Conservation (phyloP, 2,797 vertebrate genomes). For the Holocentrus rufus region DNA sequence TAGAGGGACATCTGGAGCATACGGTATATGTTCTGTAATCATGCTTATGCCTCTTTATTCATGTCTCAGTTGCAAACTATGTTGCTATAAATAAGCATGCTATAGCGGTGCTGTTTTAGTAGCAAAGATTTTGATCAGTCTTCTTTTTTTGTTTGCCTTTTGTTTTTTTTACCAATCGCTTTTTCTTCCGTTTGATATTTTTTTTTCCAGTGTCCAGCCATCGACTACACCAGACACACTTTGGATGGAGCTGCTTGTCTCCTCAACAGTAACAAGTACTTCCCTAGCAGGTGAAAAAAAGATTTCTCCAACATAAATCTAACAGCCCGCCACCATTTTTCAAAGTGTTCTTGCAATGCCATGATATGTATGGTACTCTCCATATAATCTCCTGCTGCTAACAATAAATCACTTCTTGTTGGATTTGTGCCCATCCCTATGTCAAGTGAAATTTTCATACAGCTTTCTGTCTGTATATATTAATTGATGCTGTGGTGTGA, state of each 20-base stretch:
- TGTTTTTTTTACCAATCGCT: neutral
- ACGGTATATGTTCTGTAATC: neutral
- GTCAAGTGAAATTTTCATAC: neutral
- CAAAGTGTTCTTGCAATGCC: neutral
- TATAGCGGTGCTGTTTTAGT: neutral
- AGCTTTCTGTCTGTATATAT: neutral
- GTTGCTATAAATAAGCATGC: neutral
- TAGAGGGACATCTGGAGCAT: too few species aligned
- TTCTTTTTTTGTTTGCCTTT: too few species aligned
- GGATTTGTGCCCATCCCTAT: neutral
- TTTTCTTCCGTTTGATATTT: neutral
- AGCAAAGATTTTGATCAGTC: neutral
- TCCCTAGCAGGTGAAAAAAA: conserved; percentile 87
- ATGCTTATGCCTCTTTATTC: neutral
- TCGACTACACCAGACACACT: conserved; percentile 92
- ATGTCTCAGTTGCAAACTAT: neutral
- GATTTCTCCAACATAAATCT: too few species aligned
- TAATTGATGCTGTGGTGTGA: too few species aligned
- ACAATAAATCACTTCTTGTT: too few species aligned
- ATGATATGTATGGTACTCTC: neutral
- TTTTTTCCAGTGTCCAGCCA: conserved; percentile 86
- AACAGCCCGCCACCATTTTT: conserved; percentile 50
- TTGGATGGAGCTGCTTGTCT: conserved; percentile 91
- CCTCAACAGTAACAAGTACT: conserved; percentile 95
- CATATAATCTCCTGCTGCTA: too few species aligned